phyloP scores from a whole-genome alignment of 2,113 vertebrate genomes.

The Perognathus longimembris region DNA sequence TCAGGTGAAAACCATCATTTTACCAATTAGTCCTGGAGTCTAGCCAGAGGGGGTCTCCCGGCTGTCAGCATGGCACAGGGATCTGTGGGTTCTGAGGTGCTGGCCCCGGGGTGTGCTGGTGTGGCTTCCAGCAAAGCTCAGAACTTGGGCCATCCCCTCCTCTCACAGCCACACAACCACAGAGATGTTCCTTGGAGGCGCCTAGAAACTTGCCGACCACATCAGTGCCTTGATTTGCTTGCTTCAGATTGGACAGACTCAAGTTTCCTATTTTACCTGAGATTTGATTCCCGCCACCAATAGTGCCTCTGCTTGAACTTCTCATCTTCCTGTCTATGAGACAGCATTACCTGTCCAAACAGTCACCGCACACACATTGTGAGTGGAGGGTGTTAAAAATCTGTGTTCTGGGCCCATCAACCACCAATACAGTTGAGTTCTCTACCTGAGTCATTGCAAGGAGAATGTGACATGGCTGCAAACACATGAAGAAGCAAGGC shows the following conservation, averaged over 20 bases:
- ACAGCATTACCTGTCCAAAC: background rate
- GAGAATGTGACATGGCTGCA: background rate
- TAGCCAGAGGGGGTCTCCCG: background rate
- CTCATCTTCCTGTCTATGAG: background rate
- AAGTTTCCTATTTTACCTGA: background rate
- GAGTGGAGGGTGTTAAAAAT: no score
- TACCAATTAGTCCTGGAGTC: background rate
- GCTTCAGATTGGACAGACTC: background rate
- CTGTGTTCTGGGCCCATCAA: background rate
- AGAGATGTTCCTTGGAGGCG: background rate
- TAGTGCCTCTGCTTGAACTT: background rate
- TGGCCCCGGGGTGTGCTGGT: background rate
- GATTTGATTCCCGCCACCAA: background rate
- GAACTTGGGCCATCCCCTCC: background rate
- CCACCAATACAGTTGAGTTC: background rate
- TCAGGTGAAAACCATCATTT: background rate
- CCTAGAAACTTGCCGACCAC: background rate
- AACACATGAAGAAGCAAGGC: background rate
- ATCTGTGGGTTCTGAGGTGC: background rate
- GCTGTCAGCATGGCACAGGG: background rate
- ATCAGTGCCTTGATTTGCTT: background rate
- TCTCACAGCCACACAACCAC: background rate
- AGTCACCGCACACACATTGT: background rate
- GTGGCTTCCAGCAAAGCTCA: background rate
- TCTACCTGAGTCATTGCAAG: background rate